Percentiles rank a stretch among this genome's conserved stretches.
phyloP scores from a whole-genome alignment of 1,140 invertebrate genomes.

The Lepidurus apus region DNA sequence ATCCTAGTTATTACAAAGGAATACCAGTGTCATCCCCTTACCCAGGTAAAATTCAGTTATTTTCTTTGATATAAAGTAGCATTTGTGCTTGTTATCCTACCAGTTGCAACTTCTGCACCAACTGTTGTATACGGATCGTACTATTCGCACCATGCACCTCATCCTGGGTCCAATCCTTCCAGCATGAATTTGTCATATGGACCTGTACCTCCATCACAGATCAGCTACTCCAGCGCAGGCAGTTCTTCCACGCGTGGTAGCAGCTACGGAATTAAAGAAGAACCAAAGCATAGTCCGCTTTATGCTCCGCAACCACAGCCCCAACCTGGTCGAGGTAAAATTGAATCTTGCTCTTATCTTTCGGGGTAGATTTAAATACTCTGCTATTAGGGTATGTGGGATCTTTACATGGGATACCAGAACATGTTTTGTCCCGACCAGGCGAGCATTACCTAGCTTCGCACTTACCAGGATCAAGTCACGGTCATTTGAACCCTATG shows the following conservation, averaged over 20 bases:
- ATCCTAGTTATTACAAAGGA: constrained; percentile 47
- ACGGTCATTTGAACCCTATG: neutral
- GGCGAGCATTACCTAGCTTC: neutral
- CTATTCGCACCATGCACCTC: constrained; percentile 35
- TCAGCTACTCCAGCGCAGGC: constrained; percentile 44
- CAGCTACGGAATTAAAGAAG: neutral
- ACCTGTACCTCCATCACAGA: constrained; percentile 41
- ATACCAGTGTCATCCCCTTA: constrained; percentile 40
- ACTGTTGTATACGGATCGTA: constrained; percentile 37
- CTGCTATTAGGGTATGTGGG: constrained; percentile 34
- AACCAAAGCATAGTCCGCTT: constrained; percentile 36
- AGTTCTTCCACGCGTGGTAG: neutral
- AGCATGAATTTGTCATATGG: constrained; percentile 43
- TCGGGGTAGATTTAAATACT: neutral
- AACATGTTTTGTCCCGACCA: neutral
- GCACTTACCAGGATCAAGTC: neutral
- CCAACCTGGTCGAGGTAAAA: constrained; percentile 26
- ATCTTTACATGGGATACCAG: constrained; percentile 37
- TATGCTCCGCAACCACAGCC: constrained; percentile 42
- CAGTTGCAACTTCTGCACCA: constrained; percentile 37
- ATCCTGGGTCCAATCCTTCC: constrained; percentile 34
- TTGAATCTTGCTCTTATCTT: constrained; percentile 26
- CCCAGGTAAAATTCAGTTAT: constrained; percentile 40
- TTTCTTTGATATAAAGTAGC: constrained; percentile 26
- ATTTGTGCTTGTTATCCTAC: constrained; percentile 18